Base-by-base conservation (phyloP, 2,888 invertebrate genomes). In the Troglohyphantes excavatus region DNA sequence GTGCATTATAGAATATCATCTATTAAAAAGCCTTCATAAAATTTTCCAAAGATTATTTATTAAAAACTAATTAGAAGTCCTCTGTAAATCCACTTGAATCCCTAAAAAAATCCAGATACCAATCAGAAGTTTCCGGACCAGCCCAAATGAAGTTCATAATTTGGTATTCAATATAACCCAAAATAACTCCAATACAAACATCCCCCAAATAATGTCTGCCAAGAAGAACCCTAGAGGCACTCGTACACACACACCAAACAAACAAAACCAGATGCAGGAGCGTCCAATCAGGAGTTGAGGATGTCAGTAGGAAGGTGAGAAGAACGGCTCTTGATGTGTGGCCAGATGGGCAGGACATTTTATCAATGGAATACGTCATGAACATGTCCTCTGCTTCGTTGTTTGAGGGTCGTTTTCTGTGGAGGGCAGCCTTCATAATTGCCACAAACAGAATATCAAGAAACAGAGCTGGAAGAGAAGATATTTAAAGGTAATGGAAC, bases 261-360 rank as follows among this genome's bases (percentile, higher is more conserved):
- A 96, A 92, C 13, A 97, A 92, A 0, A 96, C 95, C 26, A 95
- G 95, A 91, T 95, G 94, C 91, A 95, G 95, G 78, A 96, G 92
- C 92, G 92, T 91, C 87, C 76, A 19, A 79, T 70, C 43, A 59
- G 87, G 92, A 9, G 92, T 90, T 0, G 93, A 90, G 11, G 79
- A 19, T 19, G 85, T 90, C 91, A 98, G 96, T 93, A 97, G 96
- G 88, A 95, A 95, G 2, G 96, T 94, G 26, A 98, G 94, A 93
- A 96, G 95, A 3, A 96, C 95, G 0, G 97, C 96, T 92, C 99
- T 94, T 29, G 98, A 97, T 0, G 97, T 96, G 93, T 99, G 99
- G 0, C 98, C 98, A 0, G 98, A 99, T 13, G 99, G 99, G 93
- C 99, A 99, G 72, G 96, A 96, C 93, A 96, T 99, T 92, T 97